A percentile compares a stretch with the other conserved stretches of the same genome.
Conservation (phyloP, 2,113 vertebrate genomes). For the Callionymus lyra region DNA sequence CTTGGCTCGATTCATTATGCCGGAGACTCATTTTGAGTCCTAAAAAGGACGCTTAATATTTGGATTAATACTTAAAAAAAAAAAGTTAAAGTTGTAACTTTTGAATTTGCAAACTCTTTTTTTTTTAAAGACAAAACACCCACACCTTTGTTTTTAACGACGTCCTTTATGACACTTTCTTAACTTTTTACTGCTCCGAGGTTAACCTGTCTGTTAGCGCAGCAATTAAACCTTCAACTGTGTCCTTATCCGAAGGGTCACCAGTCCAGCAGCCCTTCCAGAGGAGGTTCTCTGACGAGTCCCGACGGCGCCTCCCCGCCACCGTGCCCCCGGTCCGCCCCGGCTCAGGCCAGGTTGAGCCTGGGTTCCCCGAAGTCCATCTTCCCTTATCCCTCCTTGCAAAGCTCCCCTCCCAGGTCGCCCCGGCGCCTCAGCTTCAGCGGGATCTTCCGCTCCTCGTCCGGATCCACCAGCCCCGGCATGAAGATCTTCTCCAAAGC, state of each 20-base stretch:
- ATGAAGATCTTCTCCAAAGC: constrained; percentile 92
- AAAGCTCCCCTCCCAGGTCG: constrained; percentile 84
- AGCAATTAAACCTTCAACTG: no score
- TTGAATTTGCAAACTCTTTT: no score
- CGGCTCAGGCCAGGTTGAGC: constrained; percentile 68
- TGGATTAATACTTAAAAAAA: no score
- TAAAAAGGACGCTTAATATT: no score
- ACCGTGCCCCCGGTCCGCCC: constrained; percentile 77
- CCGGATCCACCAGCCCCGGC: constrained; percentile 69
- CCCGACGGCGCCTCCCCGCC: constrained; percentile 58
- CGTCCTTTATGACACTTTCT: no score
- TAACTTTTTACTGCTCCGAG: no score
- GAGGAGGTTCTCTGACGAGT: constrained; percentile 68
- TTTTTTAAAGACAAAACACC: no score
- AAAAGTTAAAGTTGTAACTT: no score
- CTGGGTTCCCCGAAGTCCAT: constrained; percentile 79
- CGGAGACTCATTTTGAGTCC: no score
- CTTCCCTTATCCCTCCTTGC: constrained; percentile 78
- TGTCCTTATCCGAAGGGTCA: constrained; percentile 3
- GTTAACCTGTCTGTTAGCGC: no score
- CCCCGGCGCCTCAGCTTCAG: constrained; percentile 93
- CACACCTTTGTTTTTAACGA: no score
- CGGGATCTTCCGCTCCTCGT: constrained; percentile 88
- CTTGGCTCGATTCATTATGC: no score
- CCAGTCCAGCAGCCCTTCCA: constrained; percentile 72